Evolutionary conservation across 92 coral and sea anemone genomes (phyloP), one percentile per base, ranked within the genome.

Genomic region (Epizoanthus illoricatus): DNA sequence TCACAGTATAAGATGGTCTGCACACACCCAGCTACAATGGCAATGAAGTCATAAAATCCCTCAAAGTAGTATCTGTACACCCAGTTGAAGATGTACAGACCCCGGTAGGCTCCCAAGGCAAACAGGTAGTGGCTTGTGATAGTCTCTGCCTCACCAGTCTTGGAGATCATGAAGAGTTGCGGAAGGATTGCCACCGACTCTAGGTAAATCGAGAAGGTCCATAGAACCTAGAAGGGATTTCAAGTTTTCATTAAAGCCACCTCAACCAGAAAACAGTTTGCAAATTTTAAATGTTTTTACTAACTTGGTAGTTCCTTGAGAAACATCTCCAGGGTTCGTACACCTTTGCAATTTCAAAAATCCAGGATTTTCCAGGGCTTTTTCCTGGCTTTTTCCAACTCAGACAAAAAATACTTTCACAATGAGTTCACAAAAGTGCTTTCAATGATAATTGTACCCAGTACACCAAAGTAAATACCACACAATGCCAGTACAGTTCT

Each of bases 121-220:
- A 97, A 97, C 91, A 97, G 81, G 86, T 97, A 97, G 86, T 97
- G 99, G 88, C 99, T 97, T 79, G 99, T 97, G 76, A 97, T 97
- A 66, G 94, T 89, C 71, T 97, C 99, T 0, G 99, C 99, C 68
- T 97, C 99, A 4, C 99, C 99, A 74, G 99, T 97, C 92, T 97
- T 97, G 73, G 99, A 91, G 81, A 97, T 97, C 99, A 97, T 97
- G 90, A 97, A 97, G 73, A 97, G 90, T 84, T 97, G 99, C 4
- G 99, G 99, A 59, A 97, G 90, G 88, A 97, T 97, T 75, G 99
- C 98, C 54, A 97, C 96, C 40, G 99, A 93, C 90, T 97, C 99
- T 85, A 97, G 86, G 90, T 97, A 97, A 91, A 97, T 97, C 90
- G 99, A 97, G 88, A 97, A 97, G 13, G 99, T 97, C 99, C 99